Evolutionary conservation across 2,797 vertebrate species (phyloP).

Genomic region (Molossus molossus): DNA sequence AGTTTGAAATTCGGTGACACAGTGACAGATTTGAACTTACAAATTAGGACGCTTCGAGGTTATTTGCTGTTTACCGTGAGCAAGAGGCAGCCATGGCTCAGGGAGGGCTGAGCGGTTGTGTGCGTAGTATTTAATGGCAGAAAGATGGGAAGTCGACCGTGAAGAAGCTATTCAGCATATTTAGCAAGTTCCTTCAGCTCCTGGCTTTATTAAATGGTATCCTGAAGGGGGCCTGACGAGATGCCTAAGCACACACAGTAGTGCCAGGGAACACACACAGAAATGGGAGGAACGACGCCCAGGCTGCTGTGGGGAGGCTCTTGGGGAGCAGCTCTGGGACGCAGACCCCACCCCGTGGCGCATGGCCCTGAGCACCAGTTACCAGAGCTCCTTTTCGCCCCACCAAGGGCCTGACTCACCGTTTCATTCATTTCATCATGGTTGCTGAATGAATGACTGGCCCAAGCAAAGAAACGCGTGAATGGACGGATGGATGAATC

Average conservation of each 20-base stretch:
- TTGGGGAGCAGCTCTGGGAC: conserved; percentile 30
- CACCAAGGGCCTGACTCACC: conserved; percentile 70
- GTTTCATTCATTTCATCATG: conserved; percentile 50
- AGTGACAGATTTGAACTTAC: conserved; percentile 87
- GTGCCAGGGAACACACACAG: conserved; percentile 65
- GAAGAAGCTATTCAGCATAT: conserved; percentile 86
- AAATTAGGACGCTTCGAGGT: conserved; percentile 87
- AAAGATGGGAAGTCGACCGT: conserved; percentile 83
- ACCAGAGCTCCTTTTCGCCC: conserved; percentile 9
- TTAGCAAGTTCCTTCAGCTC: conserved; percentile 87
- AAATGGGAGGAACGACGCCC: conserved; percentile 70
- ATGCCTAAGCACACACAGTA: conserved; percentile 72
- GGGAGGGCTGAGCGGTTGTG: conserved; percentile 75
- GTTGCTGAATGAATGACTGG: conserved; percentile 53
- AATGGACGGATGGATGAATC: conserved; percentile 58
- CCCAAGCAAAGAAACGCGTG: not conserved
- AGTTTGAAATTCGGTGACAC: conserved; percentile 82
- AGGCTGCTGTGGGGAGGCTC: not conserved
- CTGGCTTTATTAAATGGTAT: conserved; percentile 87
- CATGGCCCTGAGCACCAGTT: not conserved
- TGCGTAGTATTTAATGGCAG: conserved; percentile 84
- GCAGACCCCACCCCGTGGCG: conserved; percentile 57
- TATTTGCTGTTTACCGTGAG: conserved; percentile 87
- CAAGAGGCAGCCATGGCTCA: conserved; percentile 80
- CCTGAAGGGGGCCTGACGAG: conserved; percentile 87